Evolutionary conservation across 2,113 vertebrate species (phyloP).

Genomic region (Pipa parva): DNA sequence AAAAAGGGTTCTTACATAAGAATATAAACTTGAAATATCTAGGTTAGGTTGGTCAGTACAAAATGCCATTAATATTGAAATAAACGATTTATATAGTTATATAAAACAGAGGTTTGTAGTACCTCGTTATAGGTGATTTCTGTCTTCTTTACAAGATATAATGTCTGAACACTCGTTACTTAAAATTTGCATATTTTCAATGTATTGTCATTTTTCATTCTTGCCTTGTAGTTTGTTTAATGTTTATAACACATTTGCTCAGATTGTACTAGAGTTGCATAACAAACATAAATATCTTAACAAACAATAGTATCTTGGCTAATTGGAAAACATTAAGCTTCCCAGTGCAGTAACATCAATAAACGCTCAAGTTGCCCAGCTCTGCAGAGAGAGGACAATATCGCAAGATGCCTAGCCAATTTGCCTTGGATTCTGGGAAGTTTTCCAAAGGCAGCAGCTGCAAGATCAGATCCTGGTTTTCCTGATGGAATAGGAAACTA

Average conservation of each 20-base stretch:
- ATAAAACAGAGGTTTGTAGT: background rate
- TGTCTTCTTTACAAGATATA: background rate
- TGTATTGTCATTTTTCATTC: background rate
- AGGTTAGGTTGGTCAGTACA: too few relatives aligned
- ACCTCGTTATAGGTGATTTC: background rate
- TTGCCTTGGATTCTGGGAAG: conserved; percentile 28
- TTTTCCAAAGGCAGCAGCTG: conserved; percentile 34
- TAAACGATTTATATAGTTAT: too few relatives aligned
- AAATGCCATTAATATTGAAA: too few relatives aligned
- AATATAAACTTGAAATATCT: too few relatives aligned
- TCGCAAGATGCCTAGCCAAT: conserved; percentile 28
- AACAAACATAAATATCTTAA: conserved; percentile 14
- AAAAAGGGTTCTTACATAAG: too few relatives aligned
- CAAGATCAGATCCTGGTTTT: conserved; percentile 29
- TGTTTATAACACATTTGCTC: background rate
- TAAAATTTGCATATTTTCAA: too few relatives aligned
- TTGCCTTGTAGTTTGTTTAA: background rate
- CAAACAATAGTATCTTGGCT: conserved; percentile 16
- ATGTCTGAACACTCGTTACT: too few relatives aligned
- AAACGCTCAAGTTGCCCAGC: conserved; percentile 26
- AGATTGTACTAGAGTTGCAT: background rate
- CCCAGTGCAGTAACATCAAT: conserved; percentile 22
- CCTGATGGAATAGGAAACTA: conserved; percentile 23
- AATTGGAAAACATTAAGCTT: conserved; percentile 38
- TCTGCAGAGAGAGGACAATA: conserved; percentile 18